phyloP scores from a whole-genome alignment of 2,888 invertebrate genomes.

The Apamea monoglypha region DNA sequence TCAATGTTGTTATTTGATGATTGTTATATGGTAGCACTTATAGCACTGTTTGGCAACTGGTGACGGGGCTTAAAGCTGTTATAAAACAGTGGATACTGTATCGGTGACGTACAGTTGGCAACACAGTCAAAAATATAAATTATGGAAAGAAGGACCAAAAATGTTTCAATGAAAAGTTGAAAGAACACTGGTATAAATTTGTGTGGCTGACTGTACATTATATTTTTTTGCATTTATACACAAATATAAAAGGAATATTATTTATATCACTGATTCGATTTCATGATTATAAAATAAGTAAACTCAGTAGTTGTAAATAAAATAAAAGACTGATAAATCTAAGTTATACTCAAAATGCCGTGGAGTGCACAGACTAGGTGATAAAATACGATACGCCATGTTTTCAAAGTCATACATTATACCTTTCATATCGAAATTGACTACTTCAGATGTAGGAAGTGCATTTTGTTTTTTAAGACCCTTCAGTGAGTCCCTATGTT shows the following conservation, averaged over 20 bases:
- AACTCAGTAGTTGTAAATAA: constrained; percentile 55
- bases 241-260: constrained; percentile 32
- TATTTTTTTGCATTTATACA: constrained; percentile 46
- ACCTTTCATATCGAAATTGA: not conserved
- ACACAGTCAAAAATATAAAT: constrained; percentile 35
- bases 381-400: constrained; percentile 64
- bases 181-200: constrained; percentile 3
- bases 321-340: constrained; percentile 42
- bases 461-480: not conserved
- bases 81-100: constrained; percentile 59
- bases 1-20: constrained; percentile 76
- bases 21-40: constrained; percentile 81
- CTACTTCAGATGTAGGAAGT: not conserved
- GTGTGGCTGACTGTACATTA: constrained; percentile 56
- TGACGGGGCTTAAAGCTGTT: constrained; percentile 80
- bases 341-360: constrained; percentile 50
- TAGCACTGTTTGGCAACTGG: constrained; percentile 82
- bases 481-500: not conserved
- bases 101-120: constrained; percentile 49
- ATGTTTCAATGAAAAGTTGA: not conserved
- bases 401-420: not conserved
- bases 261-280: constrained; percentile 45
- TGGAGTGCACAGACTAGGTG: constrained; percentile 55
- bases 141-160: constrained; percentile 21
- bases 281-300: constrained; percentile 12